Conservation (phyloP, 1,140 invertebrate genomes). For the Trialeurodes vaporariorum region DNA sequence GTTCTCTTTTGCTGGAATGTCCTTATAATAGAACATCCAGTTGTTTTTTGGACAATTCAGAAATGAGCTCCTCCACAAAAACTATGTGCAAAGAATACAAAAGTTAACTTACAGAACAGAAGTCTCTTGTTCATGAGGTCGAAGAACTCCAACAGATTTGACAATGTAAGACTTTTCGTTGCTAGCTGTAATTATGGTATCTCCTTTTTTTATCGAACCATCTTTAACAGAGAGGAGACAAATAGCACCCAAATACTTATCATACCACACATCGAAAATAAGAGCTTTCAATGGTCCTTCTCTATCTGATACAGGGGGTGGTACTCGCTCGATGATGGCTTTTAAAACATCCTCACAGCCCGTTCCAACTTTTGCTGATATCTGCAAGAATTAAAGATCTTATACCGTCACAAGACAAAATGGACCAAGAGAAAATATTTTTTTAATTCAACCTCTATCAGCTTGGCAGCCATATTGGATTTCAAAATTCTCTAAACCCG, state of each 20-base stretch:
- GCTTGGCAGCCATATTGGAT: no score
- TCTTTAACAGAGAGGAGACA: slow-evolving; percentile 66
- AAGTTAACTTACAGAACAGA: slow-evolving; percentile 47
- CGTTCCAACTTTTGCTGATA: slow-evolving; percentile 82
- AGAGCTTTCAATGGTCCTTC: slow-evolving; percentile 59
- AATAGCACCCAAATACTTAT: slow-evolving; percentile 74
- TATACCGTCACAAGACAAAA: background rate
- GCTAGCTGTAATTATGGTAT: slow-evolving; percentile 46
- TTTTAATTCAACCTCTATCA: background rate
- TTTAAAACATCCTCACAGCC: slow-evolving; percentile 65
- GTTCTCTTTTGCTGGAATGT: no score
- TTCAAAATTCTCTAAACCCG: no score
- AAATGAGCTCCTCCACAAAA: no score
- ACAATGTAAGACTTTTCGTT: slow-evolving; percentile 57
- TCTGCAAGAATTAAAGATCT: slow-evolving; percentile 32
- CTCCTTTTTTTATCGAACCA: slow-evolving; percentile 51
- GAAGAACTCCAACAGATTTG: slow-evolving; percentile 63
- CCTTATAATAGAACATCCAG: no score
- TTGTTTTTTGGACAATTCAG: no score
- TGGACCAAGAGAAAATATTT: background rate
- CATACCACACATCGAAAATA: slow-evolving; percentile 91
- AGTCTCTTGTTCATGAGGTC: slow-evolving; percentile 59
- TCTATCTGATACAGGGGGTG: slow-evolving; percentile 51
- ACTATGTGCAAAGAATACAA: no score
- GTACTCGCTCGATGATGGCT: slow-evolving; percentile 64